These are phyloP conservation scores for Philhelius pedissequus DNA, from an alignment of 2,888 invertebrate genomes.

Conservation along the genomic window DNA sequence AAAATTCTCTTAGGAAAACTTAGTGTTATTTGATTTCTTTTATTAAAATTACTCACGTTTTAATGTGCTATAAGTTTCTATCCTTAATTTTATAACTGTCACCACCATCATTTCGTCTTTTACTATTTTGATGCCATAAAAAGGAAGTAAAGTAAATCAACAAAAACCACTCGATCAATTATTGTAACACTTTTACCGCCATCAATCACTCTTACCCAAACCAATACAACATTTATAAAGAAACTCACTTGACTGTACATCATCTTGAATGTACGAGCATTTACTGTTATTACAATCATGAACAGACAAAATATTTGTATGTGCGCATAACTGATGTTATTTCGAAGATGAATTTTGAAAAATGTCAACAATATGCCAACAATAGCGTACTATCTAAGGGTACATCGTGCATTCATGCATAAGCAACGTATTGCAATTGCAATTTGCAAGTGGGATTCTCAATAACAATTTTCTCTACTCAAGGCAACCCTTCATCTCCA, in stretches of 20 bases:
- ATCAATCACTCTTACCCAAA: neutral
- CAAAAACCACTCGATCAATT: neutral
- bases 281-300: neutral
- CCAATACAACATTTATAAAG: neutral
- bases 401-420: constrained; percentile 5
- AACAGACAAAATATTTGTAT: neutral
- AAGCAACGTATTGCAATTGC: neutral
- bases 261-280: neutral
- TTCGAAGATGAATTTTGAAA: constrained; percentile 5
- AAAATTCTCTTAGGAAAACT: too few species aligned
- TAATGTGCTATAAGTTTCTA: too few species aligned
- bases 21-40: too few species aligned
- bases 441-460: neutral
- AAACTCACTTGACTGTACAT: neutral
- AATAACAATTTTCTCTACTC: neutral
- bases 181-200: too few species aligned
- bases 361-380: constrained; percentile 1
- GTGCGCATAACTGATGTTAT: neutral
- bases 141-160: neutral
- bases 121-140: neutral
- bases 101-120: neutral
- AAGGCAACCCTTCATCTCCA: neutral
- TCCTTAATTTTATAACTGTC: too few species aligned
- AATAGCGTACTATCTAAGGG: neutral
- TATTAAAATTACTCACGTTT: too few species aligned